Percentiles rank a stretch among this genome's conserved stretches.
These are phyloP conservation scores for Saccostrea cuccullata DNA, from an alignment of 1,140 invertebrate genomes.

Conservation along the genomic window DNA sequence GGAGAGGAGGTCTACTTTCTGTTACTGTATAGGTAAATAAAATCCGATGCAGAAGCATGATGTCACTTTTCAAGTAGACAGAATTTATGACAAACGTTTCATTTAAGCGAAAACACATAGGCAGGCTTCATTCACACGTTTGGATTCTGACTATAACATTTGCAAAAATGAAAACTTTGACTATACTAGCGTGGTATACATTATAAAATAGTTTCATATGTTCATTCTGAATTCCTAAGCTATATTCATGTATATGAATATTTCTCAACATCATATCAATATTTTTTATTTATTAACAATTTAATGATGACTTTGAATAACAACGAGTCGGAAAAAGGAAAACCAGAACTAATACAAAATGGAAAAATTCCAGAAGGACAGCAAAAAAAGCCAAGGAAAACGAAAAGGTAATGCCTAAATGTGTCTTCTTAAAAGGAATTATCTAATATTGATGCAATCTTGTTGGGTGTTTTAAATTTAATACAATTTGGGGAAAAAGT, in stretches of 20 bases:
- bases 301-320: slow-evolving; percentile 2
- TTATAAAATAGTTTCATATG: not conserved
- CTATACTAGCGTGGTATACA: too few relatives aligned
- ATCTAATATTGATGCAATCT: too few relatives aligned
- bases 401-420: not conserved
- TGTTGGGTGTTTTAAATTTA: too few relatives aligned
- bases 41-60: not conserved
- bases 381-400: not conserved
- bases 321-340: not conserved
- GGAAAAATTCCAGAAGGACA: not conserved
- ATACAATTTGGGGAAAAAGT: too few relatives aligned
- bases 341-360: not conserved
- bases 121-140: not conserved
- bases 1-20: not conserved
- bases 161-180: not conserved
- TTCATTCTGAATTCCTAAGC: not conserved
- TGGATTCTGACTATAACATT: not conserved
- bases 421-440: not conserved
- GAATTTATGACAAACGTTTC: slow-evolving; percentile 1
- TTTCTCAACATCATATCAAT: not conserved
- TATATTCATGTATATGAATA: not conserved
- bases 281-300: not conserved
- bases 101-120: slow-evolving; percentile 21
- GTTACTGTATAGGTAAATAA: not conserved
- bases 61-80: not conserved